These are phyloP conservation scores for Dreissena polymorpha DNA, from an alignment of 1,140 invertebrate species.

Conservation along the genomic window DNA sequence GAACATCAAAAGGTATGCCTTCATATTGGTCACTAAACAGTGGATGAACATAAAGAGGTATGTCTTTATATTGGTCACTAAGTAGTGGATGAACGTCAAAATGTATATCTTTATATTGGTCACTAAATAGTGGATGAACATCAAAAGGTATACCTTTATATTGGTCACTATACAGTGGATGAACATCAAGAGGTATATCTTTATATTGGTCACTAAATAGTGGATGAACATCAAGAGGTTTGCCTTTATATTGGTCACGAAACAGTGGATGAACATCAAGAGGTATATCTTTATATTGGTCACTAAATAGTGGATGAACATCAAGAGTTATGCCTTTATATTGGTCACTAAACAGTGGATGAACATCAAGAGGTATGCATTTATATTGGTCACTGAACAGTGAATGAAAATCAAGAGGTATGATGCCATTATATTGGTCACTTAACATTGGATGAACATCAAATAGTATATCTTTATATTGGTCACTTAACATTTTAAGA, in stretches of 20 bases:
- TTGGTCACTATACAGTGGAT: conserved; percentile 76
- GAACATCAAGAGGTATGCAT: conserved; percentile 76
- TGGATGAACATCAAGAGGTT: conserved; percentile 77
- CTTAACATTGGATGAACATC: conserved; percentile 76
- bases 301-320: conserved; percentile 76
- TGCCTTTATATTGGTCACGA: conserved; percentile 75
- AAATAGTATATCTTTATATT: conserved; percentile 75
- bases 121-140: conserved; percentile 76
- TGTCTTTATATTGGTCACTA: conserved; percentile 75
- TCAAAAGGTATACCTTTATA: conserved; percentile 76
- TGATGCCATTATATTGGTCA: conserved; percentile 75
- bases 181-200: conserved; percentile 74
- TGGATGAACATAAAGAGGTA: conserved; percentile 78
- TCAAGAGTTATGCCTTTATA: conserved; percentile 76
- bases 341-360: conserved; percentile 76
- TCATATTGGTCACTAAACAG: conserved; percentile 74
- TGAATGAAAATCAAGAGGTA: conserved; percentile 77
- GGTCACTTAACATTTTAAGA: conserved; percentile 76
- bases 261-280: conserved; percentile 77
- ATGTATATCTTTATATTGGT: conserved; percentile 74
- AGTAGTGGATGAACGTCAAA: conserved; percentile 77
- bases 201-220: conserved; percentile 74
- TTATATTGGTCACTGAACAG: conserved; percentile 74
- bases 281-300: conserved; percentile 74
- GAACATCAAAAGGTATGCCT: conserved; percentile 76